Percentiles rank a stretch among this genome's conserved stretches.
phyloP scores from a whole-genome alignment of 1,140 invertebrate genomes.

The Bombus consobrinus region DNA sequence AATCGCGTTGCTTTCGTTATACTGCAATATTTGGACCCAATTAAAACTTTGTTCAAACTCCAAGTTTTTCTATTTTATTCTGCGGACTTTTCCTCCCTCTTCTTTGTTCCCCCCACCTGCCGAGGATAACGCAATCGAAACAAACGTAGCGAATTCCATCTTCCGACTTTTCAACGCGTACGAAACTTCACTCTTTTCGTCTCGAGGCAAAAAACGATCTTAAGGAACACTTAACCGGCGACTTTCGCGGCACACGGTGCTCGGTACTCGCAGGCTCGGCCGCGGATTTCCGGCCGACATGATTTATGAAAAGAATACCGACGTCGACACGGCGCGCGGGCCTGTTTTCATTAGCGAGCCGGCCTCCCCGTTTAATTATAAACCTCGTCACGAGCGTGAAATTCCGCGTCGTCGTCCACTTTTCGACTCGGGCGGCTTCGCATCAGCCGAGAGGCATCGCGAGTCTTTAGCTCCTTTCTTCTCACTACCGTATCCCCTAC shows the following conservation, averaged over 20 bases:
- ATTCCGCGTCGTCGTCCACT: conserved; percentile 43
- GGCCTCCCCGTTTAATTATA: conserved; percentile 66
- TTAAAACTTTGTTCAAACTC: not conserved
- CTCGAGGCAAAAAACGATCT: not conserved
- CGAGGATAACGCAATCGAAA: not conserved
- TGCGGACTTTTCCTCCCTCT: too few species aligned
- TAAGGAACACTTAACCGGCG: not conserved
- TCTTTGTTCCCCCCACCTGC: fast-evolving
- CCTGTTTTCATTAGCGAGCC: conserved; percentile 66
- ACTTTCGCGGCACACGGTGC: not conserved
- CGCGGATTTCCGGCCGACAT: conserved; percentile 54
- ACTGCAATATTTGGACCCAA: not conserved
- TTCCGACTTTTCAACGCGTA: not conserved
- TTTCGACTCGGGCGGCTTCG: conserved; percentile 34
- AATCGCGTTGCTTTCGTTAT: not conserved
- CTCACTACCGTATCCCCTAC: not conserved
- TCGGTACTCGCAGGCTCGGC: not conserved
- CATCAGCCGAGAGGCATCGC: not conserved
- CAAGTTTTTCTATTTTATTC: not conserved
- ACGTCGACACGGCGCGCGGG: conserved; percentile 14
- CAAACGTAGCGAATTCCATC: not conserved
- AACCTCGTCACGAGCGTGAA: conserved; percentile 52
- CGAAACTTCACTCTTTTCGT: not conserved
- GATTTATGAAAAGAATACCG: conserved; percentile 65
- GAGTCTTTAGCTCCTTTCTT: conserved; percentile 8